Evolutionary conservation across 2,113 vertebrate genomes (phyloP).

Genomic region (Labeo rohita): DNA sequence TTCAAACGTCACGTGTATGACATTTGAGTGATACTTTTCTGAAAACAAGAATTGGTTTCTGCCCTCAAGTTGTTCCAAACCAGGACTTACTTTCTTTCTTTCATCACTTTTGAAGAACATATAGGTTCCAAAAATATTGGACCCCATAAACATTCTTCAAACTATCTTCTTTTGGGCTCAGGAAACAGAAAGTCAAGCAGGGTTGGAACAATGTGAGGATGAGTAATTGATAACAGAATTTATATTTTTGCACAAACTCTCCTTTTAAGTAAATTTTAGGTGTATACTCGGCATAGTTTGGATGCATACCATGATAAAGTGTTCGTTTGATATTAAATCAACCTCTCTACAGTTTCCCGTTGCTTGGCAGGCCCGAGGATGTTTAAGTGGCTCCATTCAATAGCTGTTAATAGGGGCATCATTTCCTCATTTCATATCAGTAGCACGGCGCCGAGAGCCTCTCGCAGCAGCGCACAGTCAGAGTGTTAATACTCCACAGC

Average conservation of each 20-base stretch:
- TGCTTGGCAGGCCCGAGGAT: neutral
- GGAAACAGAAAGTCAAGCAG: neutral
- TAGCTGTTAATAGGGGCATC: conserved; percentile 35
- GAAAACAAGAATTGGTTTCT: neutral
- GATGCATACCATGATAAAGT: neutral
- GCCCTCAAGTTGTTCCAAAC: neutral
- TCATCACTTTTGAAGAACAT: too few species aligned
- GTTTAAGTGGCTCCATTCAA: conserved; percentile 11
- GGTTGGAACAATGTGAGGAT: neutral
- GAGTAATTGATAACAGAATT: neutral
- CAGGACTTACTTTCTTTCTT: neutral
- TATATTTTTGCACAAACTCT: neutral
- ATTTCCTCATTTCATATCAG: conserved; percentile 33
- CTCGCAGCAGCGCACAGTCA: conserved; percentile 28
- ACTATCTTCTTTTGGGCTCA: neutral
- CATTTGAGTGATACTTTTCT: neutral
- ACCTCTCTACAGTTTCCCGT: neutral
- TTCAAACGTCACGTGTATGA: neutral
- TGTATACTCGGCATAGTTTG: neutral
- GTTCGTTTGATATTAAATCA: neutral
- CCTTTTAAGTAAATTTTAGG: neutral
- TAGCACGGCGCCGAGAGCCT: conserved; percentile 8
- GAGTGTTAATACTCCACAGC: conserved; percentile 55
- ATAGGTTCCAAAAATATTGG: neutral
- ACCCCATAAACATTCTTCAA: neutral